Conservation (phyloP, 1,140 invertebrate species). For the Zaprionus gabonicus region DNA sequence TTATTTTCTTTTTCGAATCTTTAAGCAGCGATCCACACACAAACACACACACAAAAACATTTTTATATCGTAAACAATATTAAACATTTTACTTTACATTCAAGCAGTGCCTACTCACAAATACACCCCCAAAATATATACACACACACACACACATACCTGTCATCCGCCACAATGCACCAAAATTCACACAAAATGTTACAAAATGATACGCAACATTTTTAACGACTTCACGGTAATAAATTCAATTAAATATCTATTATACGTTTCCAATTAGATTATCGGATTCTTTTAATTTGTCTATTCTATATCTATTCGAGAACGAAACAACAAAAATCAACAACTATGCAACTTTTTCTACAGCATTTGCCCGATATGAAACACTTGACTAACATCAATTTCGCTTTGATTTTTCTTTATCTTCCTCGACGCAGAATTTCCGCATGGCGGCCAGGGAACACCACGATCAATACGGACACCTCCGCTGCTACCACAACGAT, state of each 20-base stretch:
- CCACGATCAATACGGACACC: slow-evolving; percentile 7
- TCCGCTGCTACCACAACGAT: slow-evolving; percentile 42
- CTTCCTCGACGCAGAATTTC: slow-evolving; percentile 43
- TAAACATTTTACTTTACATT: slow-evolving; percentile 59
- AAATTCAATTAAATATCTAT: slow-evolving; percentile 40
- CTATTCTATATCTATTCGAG: slow-evolving; percentile 13
- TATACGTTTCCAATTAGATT: slow-evolving; percentile 55
- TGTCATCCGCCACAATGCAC: slow-evolving; percentile 42
- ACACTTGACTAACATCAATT: slow-evolving; percentile 45
- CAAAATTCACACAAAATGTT: slow-evolving; percentile 52
- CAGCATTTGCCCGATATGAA: slow-evolving; percentile 6
- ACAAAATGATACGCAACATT: slow-evolving; percentile 54
- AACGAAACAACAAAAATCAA: neutral
- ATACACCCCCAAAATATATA: slow-evolving; percentile 8
- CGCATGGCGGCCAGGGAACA: slow-evolving; percentile 34
- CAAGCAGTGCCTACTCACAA: slow-evolving; percentile 64
- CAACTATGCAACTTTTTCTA: slow-evolving; percentile 18
- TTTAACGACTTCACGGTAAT: slow-evolving; percentile 66
- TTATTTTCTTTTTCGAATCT: slow-evolving; percentile 21
- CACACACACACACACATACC: slow-evolving; percentile 28
- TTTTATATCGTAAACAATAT: slow-evolving; percentile 22
- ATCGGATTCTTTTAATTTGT: slow-evolving; percentile 66
- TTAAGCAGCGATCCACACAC: slow-evolving; percentile 28
- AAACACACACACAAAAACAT: slow-evolving; percentile 5
- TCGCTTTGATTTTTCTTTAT: slow-evolving; percentile 47